Evolutionary conservation across 2,797 vertebrate species (phyloP).

Genomic region (Sebastes oblongus): DNA sequence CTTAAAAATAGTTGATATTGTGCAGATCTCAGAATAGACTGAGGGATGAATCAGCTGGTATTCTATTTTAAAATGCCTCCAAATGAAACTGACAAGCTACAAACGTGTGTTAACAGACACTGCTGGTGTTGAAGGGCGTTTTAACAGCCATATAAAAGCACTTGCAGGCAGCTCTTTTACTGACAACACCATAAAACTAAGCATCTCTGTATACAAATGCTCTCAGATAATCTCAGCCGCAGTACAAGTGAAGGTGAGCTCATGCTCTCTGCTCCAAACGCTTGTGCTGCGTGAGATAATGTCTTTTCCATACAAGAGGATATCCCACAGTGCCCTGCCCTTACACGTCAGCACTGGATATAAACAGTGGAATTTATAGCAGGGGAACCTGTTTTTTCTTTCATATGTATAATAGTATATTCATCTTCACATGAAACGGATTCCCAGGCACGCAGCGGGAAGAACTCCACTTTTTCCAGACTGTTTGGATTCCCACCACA

Average conservation of each 20-base stretch:
- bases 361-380: conserved; percentile 46
- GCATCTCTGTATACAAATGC: conserved; percentile 22
- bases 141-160: conserved; percentile 30
- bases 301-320: conserved; percentile 62
- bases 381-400: not conserved
- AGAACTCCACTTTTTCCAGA: conserved; percentile 34
- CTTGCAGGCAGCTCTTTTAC: conserved; percentile 1
- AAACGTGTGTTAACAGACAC: not conserved
- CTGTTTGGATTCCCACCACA: conserved; percentile 35
- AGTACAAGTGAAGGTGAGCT: conserved; percentile 20
- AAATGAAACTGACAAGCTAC: not conserved
- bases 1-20: conserved; percentile 12
- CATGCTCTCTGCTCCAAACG: not conserved
- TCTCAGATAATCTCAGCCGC: conserved; percentile 14
- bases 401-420: conserved; percentile 18
- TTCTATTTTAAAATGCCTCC: not conserved
- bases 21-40: not conserved
- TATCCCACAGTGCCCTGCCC: conserved; percentile 45
- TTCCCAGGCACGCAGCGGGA: conserved; percentile 24
- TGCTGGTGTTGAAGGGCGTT: not conserved
- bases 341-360: conserved; percentile 43
- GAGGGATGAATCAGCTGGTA: not conserved
- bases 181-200: conserved; percentile 32
- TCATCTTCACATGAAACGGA: conserved; percentile 29
- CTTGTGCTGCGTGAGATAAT: conserved; percentile 52